Evolutionary conservation across 2,113 vertebrate species (phyloP).

Genomic region (Channa argus): DNA sequence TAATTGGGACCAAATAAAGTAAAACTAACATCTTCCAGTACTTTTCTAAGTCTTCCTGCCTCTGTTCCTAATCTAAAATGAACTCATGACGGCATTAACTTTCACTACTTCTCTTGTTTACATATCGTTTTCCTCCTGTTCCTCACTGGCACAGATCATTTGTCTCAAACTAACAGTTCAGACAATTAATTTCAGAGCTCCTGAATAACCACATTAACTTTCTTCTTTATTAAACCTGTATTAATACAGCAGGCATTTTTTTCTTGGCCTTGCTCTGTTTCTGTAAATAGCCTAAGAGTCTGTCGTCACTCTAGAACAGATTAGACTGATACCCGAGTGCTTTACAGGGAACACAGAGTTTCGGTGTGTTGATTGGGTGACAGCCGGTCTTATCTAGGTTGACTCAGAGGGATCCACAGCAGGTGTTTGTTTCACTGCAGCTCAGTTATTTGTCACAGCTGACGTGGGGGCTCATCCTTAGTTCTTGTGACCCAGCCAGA

Average conservation of each 20-base stretch:
- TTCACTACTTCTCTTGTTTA: slow-evolving; percentile 39
- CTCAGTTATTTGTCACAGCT: slow-evolving; percentile 11
- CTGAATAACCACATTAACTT: background rate
- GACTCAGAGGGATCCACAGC: background rate
- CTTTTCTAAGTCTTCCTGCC: background rate
- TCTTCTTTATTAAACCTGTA: background rate
- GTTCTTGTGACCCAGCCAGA: background rate
- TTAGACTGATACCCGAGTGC: slow-evolving; percentile 28
- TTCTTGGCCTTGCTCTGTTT: slow-evolving; percentile 5
- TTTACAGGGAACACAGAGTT: slow-evolving; percentile 30
- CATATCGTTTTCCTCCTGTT: slow-evolving; percentile 48
- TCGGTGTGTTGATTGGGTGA: slow-evolving; percentile 45
- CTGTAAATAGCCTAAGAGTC: slow-evolving; percentile 15
- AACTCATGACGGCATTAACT: slow-evolving; percentile 3
- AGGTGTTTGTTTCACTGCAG: slow-evolving; percentile 46
- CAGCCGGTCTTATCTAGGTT: slow-evolving; percentile 35
- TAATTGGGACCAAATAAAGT: background rate
- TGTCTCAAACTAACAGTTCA: slow-evolving; percentile 16
- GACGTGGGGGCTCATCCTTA: too few species aligned
- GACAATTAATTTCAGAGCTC: background rate
- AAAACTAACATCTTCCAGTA: background rate
- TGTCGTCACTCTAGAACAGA: slow-evolving; percentile 36
- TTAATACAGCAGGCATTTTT: slow-evolving; percentile 1
- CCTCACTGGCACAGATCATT: slow-evolving; percentile 16
- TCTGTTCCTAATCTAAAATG: slow-evolving; percentile 22